Percentiles rank a stretch among this genome's conserved stretches.
phyloP scores from a whole-genome alignment of 2,797 vertebrate genomes.

The Helarctos malayanus region DNA sequence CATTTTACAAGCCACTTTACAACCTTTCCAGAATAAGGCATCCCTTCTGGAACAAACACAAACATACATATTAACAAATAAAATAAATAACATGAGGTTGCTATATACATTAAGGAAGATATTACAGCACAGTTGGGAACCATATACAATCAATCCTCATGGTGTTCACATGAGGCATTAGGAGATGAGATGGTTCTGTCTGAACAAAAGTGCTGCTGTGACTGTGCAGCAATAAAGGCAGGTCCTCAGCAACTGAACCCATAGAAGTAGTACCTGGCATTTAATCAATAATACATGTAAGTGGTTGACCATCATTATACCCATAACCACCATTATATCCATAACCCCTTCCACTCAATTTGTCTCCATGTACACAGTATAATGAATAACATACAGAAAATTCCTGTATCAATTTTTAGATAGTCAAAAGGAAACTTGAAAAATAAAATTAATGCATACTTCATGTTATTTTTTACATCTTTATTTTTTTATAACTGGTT shows the following conservation, averaged over 20 bases:
- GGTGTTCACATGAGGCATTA: background rate
- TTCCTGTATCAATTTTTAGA: background rate
- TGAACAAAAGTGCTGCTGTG: background rate
- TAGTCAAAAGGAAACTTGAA: background rate
- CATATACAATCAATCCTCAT: background rate
- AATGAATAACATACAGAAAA: background rate
- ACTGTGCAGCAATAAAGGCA: background rate
- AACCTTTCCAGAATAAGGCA: background rate
- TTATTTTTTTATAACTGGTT: background rate
- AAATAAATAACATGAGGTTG: background rate
- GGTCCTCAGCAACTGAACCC: background rate
- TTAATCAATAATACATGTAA: background rate
- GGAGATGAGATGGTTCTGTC: background rate
- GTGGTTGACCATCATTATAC: background rate
- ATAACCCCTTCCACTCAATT: background rate
- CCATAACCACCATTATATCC: background rate
- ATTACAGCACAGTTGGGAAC: background rate
- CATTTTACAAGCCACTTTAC: background rate
- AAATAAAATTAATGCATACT: background rate
- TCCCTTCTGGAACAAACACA: background rate
- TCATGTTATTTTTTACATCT: background rate
- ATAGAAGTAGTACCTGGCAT: background rate
- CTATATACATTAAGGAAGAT: background rate
- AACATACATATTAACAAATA: background rate
- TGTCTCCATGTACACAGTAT: background rate